Base-by-base conservation (phyloP, 2,888 invertebrate genomes). In the Ennomos fuscantarius region DNA sequence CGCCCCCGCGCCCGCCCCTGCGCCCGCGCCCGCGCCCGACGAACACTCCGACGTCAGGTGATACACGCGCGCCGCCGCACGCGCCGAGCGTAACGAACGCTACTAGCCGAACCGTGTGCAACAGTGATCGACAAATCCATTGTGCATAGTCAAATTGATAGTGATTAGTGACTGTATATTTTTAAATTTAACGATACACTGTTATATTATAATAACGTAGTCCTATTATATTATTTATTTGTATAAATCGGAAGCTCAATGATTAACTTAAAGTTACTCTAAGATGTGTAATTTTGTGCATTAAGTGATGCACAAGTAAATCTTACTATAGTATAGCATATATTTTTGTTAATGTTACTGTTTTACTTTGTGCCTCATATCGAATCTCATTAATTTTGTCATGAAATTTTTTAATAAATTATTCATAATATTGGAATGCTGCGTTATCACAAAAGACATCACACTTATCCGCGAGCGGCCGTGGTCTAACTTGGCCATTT, bases 31-130 rank as follows among this genome's bases (percentile, higher is more conserved):
- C 51, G 36, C 62, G 57, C 63, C 59, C 63, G 55, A 64, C 65
- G 95, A 96, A 93, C 96, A 96, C 93, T 96, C 96, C 92, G 96
- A 96, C 94, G 96, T 96, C 94, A 96, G 96, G 94, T 96, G 96
- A 97, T 96, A 95, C 89, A 86, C 82, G 82, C 73, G 65, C 48
- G 12, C 42, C 42, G 32, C 56, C 11, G 13, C 70, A 64, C 79
- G 74, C 60, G 55, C 63, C 35, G 15, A 44, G 35, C 62, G 58
- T 54, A 55, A 52, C 43, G 58, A 47, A 62, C 43, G 47, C 11
- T 9, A 34, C 37, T 36, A n/a, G 41, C 31, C 9, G 24, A 35
- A 33, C 24, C 24, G 10, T 36, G 41, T 32, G 42, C n/a, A 46
- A 62, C 62, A 24, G 69, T 68, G 66, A 73, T 70, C 67, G 69